These are phyloP conservation scores for Brachypalpus laphriformis DNA, from an alignment of 2,888 invertebrate species.

Conservation along the genomic window DNA sequence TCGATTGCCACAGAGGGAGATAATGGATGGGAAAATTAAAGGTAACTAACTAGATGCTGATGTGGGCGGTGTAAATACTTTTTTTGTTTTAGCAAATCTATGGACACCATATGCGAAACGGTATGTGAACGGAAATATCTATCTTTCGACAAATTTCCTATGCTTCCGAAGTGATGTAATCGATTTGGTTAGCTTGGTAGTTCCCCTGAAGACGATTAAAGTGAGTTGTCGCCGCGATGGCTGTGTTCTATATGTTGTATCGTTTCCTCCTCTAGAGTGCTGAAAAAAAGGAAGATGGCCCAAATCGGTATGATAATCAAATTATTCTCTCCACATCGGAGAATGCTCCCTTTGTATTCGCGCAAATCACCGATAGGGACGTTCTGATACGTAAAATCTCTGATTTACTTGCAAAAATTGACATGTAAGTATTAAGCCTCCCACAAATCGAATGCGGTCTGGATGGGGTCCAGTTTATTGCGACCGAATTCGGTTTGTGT, in stretches of 20 bases:
- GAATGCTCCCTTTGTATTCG: slow-evolving; percentile 93
- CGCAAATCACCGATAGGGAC: slow-evolving; percentile 93
- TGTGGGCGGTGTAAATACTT: not conserved
- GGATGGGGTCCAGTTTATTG: no score
- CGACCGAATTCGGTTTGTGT: no score
- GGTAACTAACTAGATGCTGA: slow-evolving; percentile 83
- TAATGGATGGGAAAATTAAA: slow-evolving; percentile 96
- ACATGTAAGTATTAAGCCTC: slow-evolving; percentile 77
- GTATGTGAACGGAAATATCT: slow-evolving; percentile 93
- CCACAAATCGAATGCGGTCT: not conserved
- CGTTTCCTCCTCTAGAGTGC: slow-evolving; percentile 79
- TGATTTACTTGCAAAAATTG: slow-evolving; percentile 90
- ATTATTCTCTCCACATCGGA: slow-evolving; percentile 92
- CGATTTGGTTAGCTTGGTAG: slow-evolving; percentile 91
- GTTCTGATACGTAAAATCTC: slow-evolving; percentile 95
- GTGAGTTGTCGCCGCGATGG: slow-evolving; percentile 72
- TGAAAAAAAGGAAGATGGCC: slow-evolving; percentile 82
- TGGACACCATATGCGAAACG: slow-evolving; percentile 98
- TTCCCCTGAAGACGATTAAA: slow-evolving; percentile 93
- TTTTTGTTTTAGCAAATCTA: slow-evolving; percentile 84
- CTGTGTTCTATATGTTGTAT: not conserved
- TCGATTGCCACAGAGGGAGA: slow-evolving; percentile 93
- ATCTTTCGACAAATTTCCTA: slow-evolving; percentile 95
- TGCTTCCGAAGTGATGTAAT: slow-evolving; percentile 97
- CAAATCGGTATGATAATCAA: slow-evolving; percentile 82